Percentiles rank a stretch among this genome's conserved stretches.
phyloP scores from a whole-genome alignment of 2,888 invertebrate species.

The Spilosoma lubricipeda region DNA sequence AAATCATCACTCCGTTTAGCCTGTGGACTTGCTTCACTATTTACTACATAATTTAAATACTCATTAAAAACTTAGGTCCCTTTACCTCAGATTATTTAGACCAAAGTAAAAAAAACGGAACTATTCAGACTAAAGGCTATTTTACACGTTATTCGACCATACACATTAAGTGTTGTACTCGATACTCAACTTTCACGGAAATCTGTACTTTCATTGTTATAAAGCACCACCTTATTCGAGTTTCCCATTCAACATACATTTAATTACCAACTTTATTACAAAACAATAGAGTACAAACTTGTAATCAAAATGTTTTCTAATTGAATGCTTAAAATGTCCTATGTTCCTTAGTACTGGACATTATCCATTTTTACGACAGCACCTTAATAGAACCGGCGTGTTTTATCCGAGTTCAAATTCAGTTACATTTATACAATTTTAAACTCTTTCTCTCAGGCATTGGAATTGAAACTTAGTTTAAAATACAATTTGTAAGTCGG shows the following conservation, averaged over 20 bases:
- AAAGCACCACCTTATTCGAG: conserved; percentile 27
- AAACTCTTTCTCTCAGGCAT: conserved; percentile 34
- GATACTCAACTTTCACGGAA: conserved; percentile 51
- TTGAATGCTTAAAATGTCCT: conserved; percentile 47
- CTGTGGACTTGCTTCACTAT: no score
- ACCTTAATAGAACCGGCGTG: conserved; percentile 67
- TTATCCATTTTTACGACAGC: conserved; percentile 74
- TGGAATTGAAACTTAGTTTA: conserved; percentile 35
- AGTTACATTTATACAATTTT: conserved; percentile 36
- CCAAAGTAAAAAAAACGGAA: not conserved
- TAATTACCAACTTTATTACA: conserved; percentile 45
- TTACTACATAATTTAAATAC: no score
- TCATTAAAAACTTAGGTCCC: not conserved
- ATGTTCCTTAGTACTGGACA: conserved; percentile 59
- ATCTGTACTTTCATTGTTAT: conserved; percentile 45
- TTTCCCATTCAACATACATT: conserved; percentile 25
- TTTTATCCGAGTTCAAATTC: conserved; percentile 44
- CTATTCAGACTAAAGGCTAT: not conserved
- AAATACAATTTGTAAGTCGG: conserved; percentile 40
- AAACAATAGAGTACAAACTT: conserved; percentile 37
- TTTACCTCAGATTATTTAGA: not conserved
- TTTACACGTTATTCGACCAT: conserved; percentile 11
- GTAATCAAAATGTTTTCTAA: conserved; percentile 51
- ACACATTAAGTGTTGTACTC: conserved; percentile 39
- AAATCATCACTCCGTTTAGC: no score